These are phyloP conservation scores for Corythornis vintsioides DNA, from an alignment of 2,113 vertebrate genomes.

Conservation along the genomic window DNA sequence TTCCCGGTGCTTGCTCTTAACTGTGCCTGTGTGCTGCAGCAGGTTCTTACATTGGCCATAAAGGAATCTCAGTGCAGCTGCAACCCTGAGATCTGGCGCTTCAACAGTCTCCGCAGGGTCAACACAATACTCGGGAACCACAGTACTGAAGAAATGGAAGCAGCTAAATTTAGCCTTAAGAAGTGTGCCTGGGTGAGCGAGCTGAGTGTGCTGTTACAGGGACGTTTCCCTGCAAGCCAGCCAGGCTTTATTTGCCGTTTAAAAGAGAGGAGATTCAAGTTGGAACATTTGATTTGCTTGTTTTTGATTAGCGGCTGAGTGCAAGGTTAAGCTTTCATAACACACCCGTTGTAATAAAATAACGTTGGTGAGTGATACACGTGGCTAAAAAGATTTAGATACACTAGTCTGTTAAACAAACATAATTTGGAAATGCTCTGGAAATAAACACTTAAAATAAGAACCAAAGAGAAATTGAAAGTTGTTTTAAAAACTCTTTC, in stretches of 20 bases:
- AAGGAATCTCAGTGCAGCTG: background rate
- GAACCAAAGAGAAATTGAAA: background rate
- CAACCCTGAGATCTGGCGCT: background rate
- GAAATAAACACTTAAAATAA: slow-evolving; percentile 17
- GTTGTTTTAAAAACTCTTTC: background rate
- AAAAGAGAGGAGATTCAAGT: slow-evolving; percentile 12
- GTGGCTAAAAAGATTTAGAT: slow-evolving; percentile 31
- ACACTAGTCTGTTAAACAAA: slow-evolving; percentile 8
- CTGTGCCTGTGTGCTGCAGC: background rate
- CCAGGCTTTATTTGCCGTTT: slow-evolving; percentile 15
- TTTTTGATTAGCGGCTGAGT: slow-evolving; percentile 45
- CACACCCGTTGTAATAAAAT: slow-evolving; percentile 12
- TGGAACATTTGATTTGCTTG: slow-evolving; percentile 42
- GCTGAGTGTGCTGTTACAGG: background rate
- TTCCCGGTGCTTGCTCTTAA: background rate
- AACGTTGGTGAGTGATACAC: slow-evolving; percentile 29
- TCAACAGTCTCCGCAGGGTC: slow-evolving; percentile 4
- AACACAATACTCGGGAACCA: background rate
- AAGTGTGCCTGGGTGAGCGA: background rate
- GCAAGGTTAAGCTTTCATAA: slow-evolving; percentile 57
- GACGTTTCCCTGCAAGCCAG: background rate
- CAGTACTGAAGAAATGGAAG: slow-evolving; percentile 17
- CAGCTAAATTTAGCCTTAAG: slow-evolving; percentile 34
- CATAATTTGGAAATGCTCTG: background rate
- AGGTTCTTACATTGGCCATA: background rate